Evolutionary conservation across 2,888 invertebrate species (phyloP), one percentile per base, ranked within the genome.

Genomic region (Arge pagana): DNA sequence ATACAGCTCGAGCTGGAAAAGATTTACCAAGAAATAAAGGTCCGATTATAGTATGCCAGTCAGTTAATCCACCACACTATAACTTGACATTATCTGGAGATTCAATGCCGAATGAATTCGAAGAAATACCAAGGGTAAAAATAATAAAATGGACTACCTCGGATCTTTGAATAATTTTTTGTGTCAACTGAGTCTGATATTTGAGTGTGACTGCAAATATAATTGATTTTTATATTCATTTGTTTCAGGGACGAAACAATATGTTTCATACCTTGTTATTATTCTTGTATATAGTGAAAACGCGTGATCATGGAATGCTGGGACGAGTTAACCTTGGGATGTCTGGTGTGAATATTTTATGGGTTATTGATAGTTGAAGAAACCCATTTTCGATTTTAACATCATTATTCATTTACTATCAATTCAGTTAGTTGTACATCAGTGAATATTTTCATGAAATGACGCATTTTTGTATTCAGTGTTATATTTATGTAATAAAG

Each of bases 241-340:
- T 61, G 48, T 80, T 81, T 57, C 72, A 86, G 85, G 93, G 94
- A 45, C 85, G 93, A 66, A 92, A 93, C 79, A 95, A 94, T 79
- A 78, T 95, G 67, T 90, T 94, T 73, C 91, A 93, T 76, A 86
- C 91, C 43, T 82, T 95, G 56, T 81, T 95, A 64, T 83, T 94
- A 66, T 90, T 95, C 74, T 74, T 94, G 31, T 85, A 88, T 68
- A 84, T 85, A 65, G 86, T 92, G 58, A 88, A 87, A 62, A 82
- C 81, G 57, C 83, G 86, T 62, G 85, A 89, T 64, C 83, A 86
- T 59, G 89, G 89, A 13, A 85, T 88, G 81, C 77, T 92, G 33
- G 90, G 90, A 70, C 83, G 87, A 66, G 87, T 89, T 39, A 86
- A 90, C 76, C 78, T 91, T 40, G 90, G 90, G 37, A 81, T 83